phyloP scores from a whole-genome alignment of 2,797 vertebrate genomes.

The Danio tinwini region DNA sequence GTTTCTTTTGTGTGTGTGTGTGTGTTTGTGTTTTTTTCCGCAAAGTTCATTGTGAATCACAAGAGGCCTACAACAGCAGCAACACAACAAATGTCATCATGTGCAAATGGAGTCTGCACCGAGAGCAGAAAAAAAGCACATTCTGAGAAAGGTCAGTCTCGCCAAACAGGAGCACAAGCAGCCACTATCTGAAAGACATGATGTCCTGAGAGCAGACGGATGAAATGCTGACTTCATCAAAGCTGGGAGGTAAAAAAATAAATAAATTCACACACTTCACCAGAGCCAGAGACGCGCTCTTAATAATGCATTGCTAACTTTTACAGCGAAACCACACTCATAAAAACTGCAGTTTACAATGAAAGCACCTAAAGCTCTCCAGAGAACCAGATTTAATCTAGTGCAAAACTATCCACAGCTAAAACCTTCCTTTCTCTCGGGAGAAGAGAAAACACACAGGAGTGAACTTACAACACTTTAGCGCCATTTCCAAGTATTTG shows the following conservation, averaged over 20 bases:
- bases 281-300: conserved; percentile 24
- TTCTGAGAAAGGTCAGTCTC: conserved; percentile 56
- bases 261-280: neutral
- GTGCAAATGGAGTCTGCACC: conserved; percentile 61
- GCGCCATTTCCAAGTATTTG: too few species aligned
- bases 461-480: neutral
- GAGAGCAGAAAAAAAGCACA: neutral
- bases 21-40: neutral
- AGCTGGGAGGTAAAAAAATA: conserved; percentile 35
- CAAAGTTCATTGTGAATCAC: conserved; percentile 36
- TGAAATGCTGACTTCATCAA: conserved; percentile 46
- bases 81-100: conserved; percentile 60
- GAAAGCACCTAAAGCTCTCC: neutral
- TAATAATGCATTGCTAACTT: conserved; percentile 51
- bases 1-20: neutral
- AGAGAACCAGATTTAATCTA: conserved; percentile 9
- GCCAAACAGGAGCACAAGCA: conserved; percentile 36
- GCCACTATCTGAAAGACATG: conserved; percentile 20
- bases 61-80: conserved; percentile 42
- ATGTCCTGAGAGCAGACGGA: conserved; percentile 23
- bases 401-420: conserved; percentile 7
- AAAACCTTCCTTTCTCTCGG: neutral
- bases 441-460: neutral
- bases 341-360: conserved; percentile 42
- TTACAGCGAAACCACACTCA: conserved; percentile 38